Base-by-base conservation (phyloP, 2,113 vertebrate species). In the Hemiscyllium ocellatum region DNA sequence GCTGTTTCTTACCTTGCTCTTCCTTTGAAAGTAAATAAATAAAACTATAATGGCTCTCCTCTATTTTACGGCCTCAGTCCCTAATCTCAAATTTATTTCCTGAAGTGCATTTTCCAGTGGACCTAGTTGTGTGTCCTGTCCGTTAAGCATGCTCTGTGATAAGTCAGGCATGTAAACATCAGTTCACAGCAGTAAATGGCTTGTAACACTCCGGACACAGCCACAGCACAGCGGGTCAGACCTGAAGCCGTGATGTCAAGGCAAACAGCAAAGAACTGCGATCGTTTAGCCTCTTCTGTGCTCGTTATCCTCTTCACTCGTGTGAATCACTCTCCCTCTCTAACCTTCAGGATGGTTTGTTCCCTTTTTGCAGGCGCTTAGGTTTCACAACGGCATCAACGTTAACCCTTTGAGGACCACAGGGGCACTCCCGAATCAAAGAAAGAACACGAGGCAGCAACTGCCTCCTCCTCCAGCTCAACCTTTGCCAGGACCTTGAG, bases 131-230 rank as follows among this genome's bases (percentile, higher is more conserved):
- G 89, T 91, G 89, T 91, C 89, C 89, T 93, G 89, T 91, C 87
- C 61, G 61, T 93, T 66, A 37, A 68, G 61, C 89, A 66, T 93
- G 89, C 89, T 93, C 33, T 93, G 89, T 93, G 89, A 93, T 68
- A 93, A 93, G 61, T 68, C 89, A 68, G 89, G 89, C 89, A 37
- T 93, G 89, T 93, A 93, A 93, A 93, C 89, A 93, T 37, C 89
- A 93, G 61, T 66, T 93, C 61, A 93, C 89, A 93, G 61, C 61
- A 68, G 89, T 93, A 93, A 93, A 37, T 66, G 89, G 89, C 33
- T 68, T 66, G 89, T 66, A 93, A 93, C 19, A n/a, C 89, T 37
- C 89, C 61, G 89, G 89, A 93, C 89, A 93, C 61, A 22, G 89
- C n/a, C 89, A 93, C 89, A 93, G 61, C 89, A 42, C 89, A 93